Conservation (phyloP, 2,888 invertebrate genomes). For the Sminthurinus aureus region DNA sequence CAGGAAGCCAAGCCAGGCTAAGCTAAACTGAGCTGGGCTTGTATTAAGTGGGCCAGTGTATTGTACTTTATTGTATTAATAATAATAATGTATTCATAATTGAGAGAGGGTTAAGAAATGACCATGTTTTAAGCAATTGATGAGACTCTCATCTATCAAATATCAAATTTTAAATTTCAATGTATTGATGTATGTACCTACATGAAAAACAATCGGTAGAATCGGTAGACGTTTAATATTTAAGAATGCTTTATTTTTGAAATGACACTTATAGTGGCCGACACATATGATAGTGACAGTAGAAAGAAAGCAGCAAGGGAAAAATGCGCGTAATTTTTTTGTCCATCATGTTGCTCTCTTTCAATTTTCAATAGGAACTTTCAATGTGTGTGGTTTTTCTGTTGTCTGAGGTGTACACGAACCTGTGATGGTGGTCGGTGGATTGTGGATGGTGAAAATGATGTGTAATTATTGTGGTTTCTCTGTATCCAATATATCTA, state of each 20-base stretch:
- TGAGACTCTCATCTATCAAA: background rate
- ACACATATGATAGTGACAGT: no score
- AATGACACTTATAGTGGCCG: no score
- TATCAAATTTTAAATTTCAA: no score
- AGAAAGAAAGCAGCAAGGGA: no score
- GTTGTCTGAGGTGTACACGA: no score
- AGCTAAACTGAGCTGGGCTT: no score
- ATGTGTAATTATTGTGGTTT: slow-evolving; percentile 28
- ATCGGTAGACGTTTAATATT: no score
- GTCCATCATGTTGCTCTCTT: background rate
- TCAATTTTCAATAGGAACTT: background rate
- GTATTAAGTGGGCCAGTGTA: slow-evolving; percentile 33
- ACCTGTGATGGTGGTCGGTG: background rate
- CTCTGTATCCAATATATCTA: slow-evolving; percentile 13
- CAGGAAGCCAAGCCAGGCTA: no score
- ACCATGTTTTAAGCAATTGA: background rate
- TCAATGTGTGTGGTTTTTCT: background rate
- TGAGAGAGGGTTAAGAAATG: background rate
- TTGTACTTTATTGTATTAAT: background rate
- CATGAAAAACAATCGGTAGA: background rate
- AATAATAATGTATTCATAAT: slow-evolving; percentile 13
- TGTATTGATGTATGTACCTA: no score
- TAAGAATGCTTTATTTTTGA: no score
- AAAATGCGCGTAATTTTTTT: no score
- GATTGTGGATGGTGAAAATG: background rate